A percentile compares a stretch with the other conserved stretches of the same genome.
Conservation (phyloP, 2,113 vertebrate species). For the Candoia aspera region DNA sequence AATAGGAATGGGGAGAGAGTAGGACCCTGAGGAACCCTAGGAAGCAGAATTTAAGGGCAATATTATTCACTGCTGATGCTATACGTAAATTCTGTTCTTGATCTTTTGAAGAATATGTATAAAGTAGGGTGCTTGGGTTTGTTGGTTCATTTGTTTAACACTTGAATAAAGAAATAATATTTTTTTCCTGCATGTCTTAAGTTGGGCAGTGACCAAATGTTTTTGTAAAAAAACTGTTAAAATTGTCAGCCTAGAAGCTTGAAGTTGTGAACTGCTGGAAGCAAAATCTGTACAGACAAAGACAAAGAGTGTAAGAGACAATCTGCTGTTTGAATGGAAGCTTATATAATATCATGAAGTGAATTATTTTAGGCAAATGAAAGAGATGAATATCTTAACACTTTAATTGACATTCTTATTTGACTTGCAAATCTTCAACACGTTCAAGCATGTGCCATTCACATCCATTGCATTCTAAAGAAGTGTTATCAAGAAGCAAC, state of each 20-base stretch:
- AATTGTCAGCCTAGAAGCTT: neutral
- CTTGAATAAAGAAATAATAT: neutral
- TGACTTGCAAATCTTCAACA: conserved; percentile 35
- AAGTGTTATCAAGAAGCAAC: conserved; percentile 11
- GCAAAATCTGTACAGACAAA: neutral
- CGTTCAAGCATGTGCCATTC: conserved; percentile 4
- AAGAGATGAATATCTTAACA: conserved; percentile 33
- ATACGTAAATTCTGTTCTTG: neutral
- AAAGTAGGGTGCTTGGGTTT: neutral
- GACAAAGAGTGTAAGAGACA: neutral
- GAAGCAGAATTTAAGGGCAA: neutral
- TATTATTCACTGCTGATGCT: neutral
- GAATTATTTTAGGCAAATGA: conserved; percentile 24
- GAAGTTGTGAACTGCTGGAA: neutral
- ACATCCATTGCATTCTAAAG: conserved; percentile 16
- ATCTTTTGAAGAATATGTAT: neutral
- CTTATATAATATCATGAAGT: conserved; percentile 21
- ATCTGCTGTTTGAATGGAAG: neutral
- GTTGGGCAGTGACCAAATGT: neutral
- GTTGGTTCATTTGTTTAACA: neutral
- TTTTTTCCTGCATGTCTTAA: neutral
- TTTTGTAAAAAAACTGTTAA: neutral
- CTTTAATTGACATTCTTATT: conserved; percentile 37
- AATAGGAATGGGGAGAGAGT: no score
- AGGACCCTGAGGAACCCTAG: no score